These are phyloP conservation scores for Campopleginae sp. DNA, from an alignment of 2,888 invertebrate species.

Conservation along the genomic window DNA sequence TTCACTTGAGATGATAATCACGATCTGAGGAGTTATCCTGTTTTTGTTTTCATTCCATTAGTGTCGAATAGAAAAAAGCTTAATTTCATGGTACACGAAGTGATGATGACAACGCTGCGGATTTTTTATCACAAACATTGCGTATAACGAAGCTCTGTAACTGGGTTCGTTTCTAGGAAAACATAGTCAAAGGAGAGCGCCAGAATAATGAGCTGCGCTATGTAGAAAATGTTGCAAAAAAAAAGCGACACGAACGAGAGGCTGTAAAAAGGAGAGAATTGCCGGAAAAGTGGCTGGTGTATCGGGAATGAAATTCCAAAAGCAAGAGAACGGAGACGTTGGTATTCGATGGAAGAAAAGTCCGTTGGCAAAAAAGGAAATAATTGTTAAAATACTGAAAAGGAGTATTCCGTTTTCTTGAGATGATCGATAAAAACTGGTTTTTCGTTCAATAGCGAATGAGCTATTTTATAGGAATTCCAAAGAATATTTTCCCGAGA, in stretches of 20 bases:
- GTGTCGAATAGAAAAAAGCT: neutral
- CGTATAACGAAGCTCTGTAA: conserved; percentile 33
- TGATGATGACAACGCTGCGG: conserved; percentile 2
- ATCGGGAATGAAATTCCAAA: neutral
- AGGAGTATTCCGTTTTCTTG: neutral
- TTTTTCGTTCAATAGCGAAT: neutral
- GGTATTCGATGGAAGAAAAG: neutral
- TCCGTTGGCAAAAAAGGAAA: neutral
- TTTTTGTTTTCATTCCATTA: neutral
- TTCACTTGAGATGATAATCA: neutral
- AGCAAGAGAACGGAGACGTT: neutral
- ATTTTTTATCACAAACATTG: conserved; percentile 17
- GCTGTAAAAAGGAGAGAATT: neutral
- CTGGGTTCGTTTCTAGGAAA: neutral
- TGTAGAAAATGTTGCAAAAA: neutral
- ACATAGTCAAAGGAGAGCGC: neutral
- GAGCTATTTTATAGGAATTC: neutral
- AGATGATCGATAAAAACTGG: neutral
- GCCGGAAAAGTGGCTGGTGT: neutral
- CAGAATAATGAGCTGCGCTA: neutral
- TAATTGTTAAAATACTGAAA: neutral
- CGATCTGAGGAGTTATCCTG: neutral
- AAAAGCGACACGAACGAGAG: neutral
- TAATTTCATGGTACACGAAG: neutral
- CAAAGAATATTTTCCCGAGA: neutral